These are phyloP conservation scores for Kryptolebias marmoratus DNA, from an alignment of 2,113 vertebrate species.

Conservation along the genomic window DNA sequence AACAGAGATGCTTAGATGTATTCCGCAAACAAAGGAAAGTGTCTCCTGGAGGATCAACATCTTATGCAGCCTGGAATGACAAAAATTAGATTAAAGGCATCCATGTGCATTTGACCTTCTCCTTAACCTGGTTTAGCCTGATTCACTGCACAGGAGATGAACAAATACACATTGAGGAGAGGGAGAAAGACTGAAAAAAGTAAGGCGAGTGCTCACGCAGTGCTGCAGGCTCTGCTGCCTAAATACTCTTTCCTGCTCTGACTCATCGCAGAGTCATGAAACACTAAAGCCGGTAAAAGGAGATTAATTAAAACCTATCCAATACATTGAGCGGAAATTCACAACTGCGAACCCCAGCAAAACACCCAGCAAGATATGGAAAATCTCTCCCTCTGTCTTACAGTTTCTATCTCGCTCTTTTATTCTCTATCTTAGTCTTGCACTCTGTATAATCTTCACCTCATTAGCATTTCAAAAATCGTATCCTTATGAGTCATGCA, in stretches of 20 bases:
- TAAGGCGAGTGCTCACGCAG: slow-evolving; percentile 28
- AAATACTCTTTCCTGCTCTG: slow-evolving; percentile 50
- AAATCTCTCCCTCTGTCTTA: slow-evolving; percentile 46
- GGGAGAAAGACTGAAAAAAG: slow-evolving; percentile 32
- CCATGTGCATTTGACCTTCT: slow-evolving; percentile 70
- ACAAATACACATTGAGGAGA: slow-evolving; percentile 26
- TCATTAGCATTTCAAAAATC: slow-evolving; percentile 77
- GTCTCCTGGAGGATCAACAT: slow-evolving; percentile 24
- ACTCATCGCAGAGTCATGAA: slow-evolving; percentile 71
- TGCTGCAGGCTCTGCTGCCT: slow-evolving; percentile 56
- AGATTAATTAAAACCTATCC: slow-evolving; percentile 70
- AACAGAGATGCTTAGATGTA: slow-evolving; percentile 12
- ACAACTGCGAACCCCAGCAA: slow-evolving; percentile 42
- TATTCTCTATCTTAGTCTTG: slow-evolving; percentile 47
- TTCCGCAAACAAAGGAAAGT: slow-evolving; percentile 38
- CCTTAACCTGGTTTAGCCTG: slow-evolving; percentile 72
- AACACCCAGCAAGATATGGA: slow-evolving; percentile 37
- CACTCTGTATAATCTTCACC: slow-evolving; percentile 69
- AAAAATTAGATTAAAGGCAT: slow-evolving; percentile 58
- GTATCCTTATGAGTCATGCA: slow-evolving; percentile 74
- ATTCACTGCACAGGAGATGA: slow-evolving; percentile 43
- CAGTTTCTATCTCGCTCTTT: slow-evolving; percentile 53
- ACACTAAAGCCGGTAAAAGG: slow-evolving; percentile 59
- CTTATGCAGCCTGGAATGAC: slow-evolving; percentile 41
- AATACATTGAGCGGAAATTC: slow-evolving; percentile 42